These are phyloP conservation scores for Florisuga fusca DNA, from an alignment of 2,797 vertebrate genomes.

Conservation along the genomic window DNA sequence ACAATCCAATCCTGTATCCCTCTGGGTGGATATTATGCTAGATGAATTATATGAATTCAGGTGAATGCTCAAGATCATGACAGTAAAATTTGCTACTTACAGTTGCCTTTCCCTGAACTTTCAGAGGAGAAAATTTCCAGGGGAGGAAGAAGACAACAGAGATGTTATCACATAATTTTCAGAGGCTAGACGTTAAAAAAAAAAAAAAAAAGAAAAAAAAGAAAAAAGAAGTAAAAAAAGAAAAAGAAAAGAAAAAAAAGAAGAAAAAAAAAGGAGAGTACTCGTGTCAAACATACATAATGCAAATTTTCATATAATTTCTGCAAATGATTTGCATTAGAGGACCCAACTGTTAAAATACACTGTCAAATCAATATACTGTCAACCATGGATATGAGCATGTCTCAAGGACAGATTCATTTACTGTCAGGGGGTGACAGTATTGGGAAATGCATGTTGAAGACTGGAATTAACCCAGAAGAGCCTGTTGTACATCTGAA, in stretches of 20 bases:
- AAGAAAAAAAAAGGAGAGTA: not conserved
- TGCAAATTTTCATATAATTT: conserved; percentile 4
- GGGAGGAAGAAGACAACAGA: not conserved
- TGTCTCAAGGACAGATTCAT: conserved; percentile 15
- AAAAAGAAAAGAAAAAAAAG: too few relatives aligned
- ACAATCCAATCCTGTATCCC: not conserved
- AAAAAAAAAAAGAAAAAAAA: not conserved
- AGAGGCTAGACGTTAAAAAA: not conserved
- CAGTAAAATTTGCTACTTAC: not conserved
- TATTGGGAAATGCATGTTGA: not conserved
- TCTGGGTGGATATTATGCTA: not conserved
- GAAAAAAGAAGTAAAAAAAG: too few relatives aligned
- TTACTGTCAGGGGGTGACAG: not conserved
- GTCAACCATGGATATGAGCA: not conserved
- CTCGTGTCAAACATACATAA: not conserved
- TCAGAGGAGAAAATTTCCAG: not conserved
- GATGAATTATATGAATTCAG: not conserved
- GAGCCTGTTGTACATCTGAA: not conserved
- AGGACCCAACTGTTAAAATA: not conserved
- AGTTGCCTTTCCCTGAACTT: not conserved
- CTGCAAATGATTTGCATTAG: conserved; percentile 26
- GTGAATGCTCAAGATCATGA: not conserved
- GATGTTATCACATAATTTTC: not conserved
- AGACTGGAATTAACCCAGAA: not conserved
- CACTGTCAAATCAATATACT: conserved; percentile 55